Evolutionary conservation across 1,140 invertebrate species (phyloP).

Genomic region (Ceratosolen fusciceps): DNA sequence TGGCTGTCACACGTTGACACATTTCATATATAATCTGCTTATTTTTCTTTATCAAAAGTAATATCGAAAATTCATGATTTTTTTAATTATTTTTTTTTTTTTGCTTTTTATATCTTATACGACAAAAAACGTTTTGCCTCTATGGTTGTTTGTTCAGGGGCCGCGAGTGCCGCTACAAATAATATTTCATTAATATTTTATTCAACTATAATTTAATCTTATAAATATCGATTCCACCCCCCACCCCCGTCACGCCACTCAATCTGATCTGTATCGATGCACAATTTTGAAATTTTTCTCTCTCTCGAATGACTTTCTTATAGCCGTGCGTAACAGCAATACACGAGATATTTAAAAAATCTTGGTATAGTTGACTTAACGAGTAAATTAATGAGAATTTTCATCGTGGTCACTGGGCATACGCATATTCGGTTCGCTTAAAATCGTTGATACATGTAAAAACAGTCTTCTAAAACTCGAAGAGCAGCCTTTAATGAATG

Average conservation of each 20-base stretch:
- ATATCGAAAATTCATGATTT: conserved; percentile 5
- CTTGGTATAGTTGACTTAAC: background rate
- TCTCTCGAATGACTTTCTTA: too few relatives aligned
- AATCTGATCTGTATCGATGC: background rate
- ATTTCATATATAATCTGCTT: conserved; percentile 23
- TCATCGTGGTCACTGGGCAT: conserved; percentile 9
- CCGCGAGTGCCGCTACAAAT: conserved; percentile 11
- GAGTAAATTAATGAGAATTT: background rate
- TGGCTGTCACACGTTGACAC: conserved; percentile 8
- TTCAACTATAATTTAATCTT: conserved; percentile 6
- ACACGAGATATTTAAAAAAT: too few relatives aligned
- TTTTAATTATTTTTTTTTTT: too few relatives aligned
- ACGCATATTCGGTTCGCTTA: conserved; percentile 25
- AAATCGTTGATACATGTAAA: conserved; percentile 32
- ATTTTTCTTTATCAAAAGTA: background rate
- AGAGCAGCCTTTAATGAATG: conserved; percentile 58
- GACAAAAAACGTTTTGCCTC: conserved; percentile 3
- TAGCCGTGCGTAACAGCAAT: too few relatives aligned
- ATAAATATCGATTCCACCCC: background rate
- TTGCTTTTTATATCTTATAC: too few relatives aligned
- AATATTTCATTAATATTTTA: too few relatives aligned
- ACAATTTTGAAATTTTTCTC: conserved; percentile 17
- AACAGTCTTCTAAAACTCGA: conserved; percentile 61
- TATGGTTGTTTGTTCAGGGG: conserved; percentile 11
- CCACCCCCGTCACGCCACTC: too few relatives aligned